Evolutionary conservation across 2,797 vertebrate genomes (phyloP).

Genomic region (Cirrhinus molitorella): DNA sequence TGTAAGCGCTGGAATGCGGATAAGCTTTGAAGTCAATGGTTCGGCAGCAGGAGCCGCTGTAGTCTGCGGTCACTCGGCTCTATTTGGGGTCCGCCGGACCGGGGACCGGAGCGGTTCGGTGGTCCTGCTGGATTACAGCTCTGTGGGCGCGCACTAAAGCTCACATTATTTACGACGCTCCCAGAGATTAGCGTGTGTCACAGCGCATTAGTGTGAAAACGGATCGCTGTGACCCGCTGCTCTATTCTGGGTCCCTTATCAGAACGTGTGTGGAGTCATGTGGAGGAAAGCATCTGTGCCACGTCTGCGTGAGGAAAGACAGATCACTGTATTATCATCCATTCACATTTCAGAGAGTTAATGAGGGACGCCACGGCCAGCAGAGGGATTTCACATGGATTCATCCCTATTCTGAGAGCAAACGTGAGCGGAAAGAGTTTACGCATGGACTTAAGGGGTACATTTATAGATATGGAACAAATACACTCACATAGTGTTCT

Average conservation of each 20-base stretch:
- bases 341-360: constrained; percentile 26
- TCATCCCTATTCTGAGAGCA: constrained; percentile 91
- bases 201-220: not conserved
- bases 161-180: constrained; percentile 18
- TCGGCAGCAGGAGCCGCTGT: not conserved
- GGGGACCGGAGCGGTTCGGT: not conserved
- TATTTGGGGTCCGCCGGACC: constrained; percentile 70
- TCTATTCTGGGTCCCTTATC: constrained; percentile 38
- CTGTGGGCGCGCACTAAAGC: constrained; percentile 24
- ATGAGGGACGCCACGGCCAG: not conserved
- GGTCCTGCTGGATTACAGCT: constrained; percentile 45
- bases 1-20: too few species aligned
- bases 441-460: not conserved
- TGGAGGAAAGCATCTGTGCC: constrained; percentile 28
- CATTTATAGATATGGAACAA: not conserved
- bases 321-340: not conserved
- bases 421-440: not conserved
- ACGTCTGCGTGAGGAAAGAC: not conserved
- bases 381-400: constrained; percentile 17
- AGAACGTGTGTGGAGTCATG: not conserved
- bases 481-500: not conserved
- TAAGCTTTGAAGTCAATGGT: too few species aligned
- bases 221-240: not conserved
- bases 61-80: constrained; percentile 53
- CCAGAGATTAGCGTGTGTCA: constrained; percentile 35